Evolutionary conservation across 1,140 invertebrate species (phyloP).

Genomic region (Stenopsyche tienmushanensis): DNA sequence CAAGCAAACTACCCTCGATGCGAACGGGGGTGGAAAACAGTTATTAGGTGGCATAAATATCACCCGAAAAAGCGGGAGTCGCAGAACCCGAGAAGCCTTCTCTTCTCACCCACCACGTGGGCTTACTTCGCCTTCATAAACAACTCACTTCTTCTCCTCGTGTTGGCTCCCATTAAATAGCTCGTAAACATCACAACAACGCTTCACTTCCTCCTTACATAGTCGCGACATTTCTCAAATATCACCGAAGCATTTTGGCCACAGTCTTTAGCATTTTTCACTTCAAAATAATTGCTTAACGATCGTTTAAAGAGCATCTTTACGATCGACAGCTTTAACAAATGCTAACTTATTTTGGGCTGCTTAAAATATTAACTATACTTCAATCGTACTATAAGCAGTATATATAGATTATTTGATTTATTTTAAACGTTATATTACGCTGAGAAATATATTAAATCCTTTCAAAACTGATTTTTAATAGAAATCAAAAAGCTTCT

Average conservation of each 20-base stretch:
- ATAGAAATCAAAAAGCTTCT: too few relatives aligned
- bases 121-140: conserved; percentile 13
- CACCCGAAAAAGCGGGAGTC: conserved; percentile 20
- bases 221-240: conserved; percentile 36
- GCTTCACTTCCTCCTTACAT: conserved; percentile 18
- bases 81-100: neutral
- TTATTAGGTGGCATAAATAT: conserved; percentile 41
- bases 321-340: neutral
- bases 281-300: neutral
- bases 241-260: conserved; percentile 27
- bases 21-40: conserved; percentile 14
- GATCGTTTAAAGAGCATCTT: neutral
- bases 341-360: too few relatives aligned
- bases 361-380: too few relatives aligned
- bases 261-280: neutral
- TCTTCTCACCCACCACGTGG: neutral
- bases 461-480: too few relatives aligned
- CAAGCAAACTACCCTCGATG: neutral
- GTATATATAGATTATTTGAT: too few relatives aligned
- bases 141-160: conserved; percentile 20
- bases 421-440: too few relatives aligned
- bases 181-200: conserved; percentile 31
- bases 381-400: too few relatives aligned
- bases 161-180: conserved; percentile 28
- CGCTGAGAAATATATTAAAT: too few relatives aligned